phyloP scores from a whole-genome alignment of 2,888 invertebrate genomes.

The Caenorhabditis uteleia region DNA sequence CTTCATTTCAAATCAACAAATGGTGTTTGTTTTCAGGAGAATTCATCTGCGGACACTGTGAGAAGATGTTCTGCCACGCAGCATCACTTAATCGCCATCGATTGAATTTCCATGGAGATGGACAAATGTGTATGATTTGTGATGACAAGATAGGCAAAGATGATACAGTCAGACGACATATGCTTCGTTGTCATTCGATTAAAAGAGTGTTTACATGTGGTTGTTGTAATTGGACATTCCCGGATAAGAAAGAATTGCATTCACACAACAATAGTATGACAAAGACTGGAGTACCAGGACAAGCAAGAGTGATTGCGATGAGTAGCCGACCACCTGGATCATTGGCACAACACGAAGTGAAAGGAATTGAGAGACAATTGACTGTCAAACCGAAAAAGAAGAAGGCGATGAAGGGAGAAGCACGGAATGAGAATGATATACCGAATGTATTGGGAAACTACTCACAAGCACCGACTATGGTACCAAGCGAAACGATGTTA shows the following conservation, averaged over 20 bases:
- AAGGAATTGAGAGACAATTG: slow-evolving; percentile 27
- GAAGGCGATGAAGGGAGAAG: too few species aligned
- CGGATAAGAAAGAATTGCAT: slow-evolving; percentile 55
- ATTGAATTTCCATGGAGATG: slow-evolving; percentile 57
- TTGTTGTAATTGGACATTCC: slow-evolving; percentile 62
- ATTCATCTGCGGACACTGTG: slow-evolving; percentile 55
- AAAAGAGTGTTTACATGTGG: slow-evolving; percentile 55
- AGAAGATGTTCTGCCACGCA: slow-evolving; percentile 57
- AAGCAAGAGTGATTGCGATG: slow-evolving; percentile 43
- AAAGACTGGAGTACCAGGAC: slow-evolving; percentile 41
- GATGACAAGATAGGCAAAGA: slow-evolving; percentile 10
- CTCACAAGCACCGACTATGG: too few species aligned
- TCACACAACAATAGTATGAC: slow-evolving; percentile 51
- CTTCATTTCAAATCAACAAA: background rate
- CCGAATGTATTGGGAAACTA: too few species aligned
- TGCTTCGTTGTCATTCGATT: slow-evolving; percentile 38
- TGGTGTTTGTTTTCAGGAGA: slow-evolving; percentile 46
- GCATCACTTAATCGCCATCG: slow-evolving; percentile 55
- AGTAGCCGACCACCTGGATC: slow-evolving; percentile 45
- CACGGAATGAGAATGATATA: too few species aligned
- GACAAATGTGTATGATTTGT: slow-evolving; percentile 52
- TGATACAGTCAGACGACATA: slow-evolving; percentile 54
- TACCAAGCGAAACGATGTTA: too few species aligned
- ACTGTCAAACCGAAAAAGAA: slow-evolving; percentile 7
- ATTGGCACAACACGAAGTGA: slow-evolving; percentile 43